Percentiles rank a stretch among this genome's conserved stretches.
Evolutionary conservation across 2,888 invertebrate species (phyloP).

Genomic region (Phytoseiulus persimilis): DNA sequence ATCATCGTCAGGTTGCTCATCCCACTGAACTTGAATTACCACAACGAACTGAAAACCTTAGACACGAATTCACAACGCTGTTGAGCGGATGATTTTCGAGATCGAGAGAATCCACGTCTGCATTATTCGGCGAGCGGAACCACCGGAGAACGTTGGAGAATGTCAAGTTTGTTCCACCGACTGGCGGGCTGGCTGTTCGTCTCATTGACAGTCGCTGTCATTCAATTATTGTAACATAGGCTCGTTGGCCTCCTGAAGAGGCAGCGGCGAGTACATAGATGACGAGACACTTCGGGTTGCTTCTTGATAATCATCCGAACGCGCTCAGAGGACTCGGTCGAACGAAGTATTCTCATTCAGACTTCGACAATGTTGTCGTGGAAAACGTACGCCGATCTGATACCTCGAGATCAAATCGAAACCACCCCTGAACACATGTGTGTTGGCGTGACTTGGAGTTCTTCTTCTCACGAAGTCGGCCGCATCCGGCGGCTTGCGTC

Average conservation of each 20-base stretch:
- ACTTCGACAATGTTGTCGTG: too few species aligned
- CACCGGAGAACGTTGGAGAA: neutral
- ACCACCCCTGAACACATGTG: neutral
- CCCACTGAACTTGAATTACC: too few species aligned
- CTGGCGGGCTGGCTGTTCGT: neutral
- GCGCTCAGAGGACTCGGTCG: too few species aligned
- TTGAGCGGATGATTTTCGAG: neutral
- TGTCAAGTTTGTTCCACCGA: neutral
- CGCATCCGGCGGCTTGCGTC: neutral
- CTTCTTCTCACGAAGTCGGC: neutral
- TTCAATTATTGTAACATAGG: neutral
- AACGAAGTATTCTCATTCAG: too few species aligned
- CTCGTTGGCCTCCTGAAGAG: neutral
- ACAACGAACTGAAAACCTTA: too few species aligned
- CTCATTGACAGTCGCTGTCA: neutral
- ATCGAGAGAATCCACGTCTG: neutral
- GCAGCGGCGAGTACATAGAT: neutral
- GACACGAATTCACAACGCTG: too few species aligned
- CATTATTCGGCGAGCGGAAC: neutral
- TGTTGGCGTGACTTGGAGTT: neutral
- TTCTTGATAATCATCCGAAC: too few species aligned
- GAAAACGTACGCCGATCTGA: too few species aligned
- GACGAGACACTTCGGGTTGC: neutral
- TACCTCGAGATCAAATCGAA: neutral
- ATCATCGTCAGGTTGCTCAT: too few species aligned